Base-by-base conservation (phyloP, 2,888 invertebrate species). In the Deilephila elpenor region DNA sequence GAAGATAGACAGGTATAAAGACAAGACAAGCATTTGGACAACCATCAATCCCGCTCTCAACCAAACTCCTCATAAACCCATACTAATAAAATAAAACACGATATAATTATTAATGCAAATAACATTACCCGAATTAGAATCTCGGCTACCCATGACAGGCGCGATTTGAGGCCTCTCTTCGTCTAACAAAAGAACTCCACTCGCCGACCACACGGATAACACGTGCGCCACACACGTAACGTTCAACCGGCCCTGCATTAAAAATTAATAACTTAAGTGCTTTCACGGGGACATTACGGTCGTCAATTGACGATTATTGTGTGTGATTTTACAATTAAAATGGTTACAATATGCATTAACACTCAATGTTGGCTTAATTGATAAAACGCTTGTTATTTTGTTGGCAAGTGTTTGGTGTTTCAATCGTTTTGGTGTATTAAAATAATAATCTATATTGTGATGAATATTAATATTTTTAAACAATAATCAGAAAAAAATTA, bases 101-200 rank as follows among this genome's bases (percentile, higher is more conserved):
- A 1, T 56, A 44, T 4, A 51, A 44, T 60, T 29, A 44, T 11
- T 61, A 37, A 56, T 20, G 25, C 32, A 44, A 56, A 34, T 37
- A 19, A 71, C 60, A 60, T 78, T 80, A 93, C 93, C 93, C 82
- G 92, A 89, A 78, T 95, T 95, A 11, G 96, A 96, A 85, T 96
- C 96, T 72, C 95, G 92, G 77, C 96, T 96, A 79, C 96, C 96
- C 89, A 96, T 94, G 74, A 96, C 96, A 11, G 96, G 96, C 19
- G 96, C 96, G 71, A 96, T 95, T 85, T 96, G 95, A 61, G 96
- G 96, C 80, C 96, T 93, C 88, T 96, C 96, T 83, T 96, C 96
- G 78, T 96, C 96, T 73, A 96, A 84, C 71, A 95, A 86, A 64
- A 96, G 89, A 70, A 95, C 95, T 6, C 95, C 93, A 79, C 95